Evolutionary conservation across 2,888 invertebrate species (phyloP).

Genomic region (Drepana falcataria): DNA sequence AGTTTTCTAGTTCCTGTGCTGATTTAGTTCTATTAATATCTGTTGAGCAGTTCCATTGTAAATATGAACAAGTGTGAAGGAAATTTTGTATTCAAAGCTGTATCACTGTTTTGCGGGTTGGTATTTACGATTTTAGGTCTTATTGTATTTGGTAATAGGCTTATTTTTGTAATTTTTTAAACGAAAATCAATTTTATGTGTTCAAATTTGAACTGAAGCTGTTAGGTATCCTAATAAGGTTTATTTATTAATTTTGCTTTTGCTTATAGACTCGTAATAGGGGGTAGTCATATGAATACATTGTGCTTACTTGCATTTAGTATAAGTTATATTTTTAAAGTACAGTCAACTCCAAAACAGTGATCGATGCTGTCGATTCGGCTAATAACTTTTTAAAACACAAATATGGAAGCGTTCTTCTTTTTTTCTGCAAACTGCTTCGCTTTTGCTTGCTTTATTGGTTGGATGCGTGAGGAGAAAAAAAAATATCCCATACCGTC

Average conservation of each 20-base stretch:
- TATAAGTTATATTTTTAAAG: constrained; percentile 2
- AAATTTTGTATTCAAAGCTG: constrained; percentile 29
- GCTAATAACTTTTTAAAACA: constrained; percentile 8
- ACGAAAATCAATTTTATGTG: no score
- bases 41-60: constrained; percentile 54
- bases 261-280: no score
- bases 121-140: not conserved
- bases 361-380: constrained; percentile 29
- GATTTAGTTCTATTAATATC: constrained; percentile 47
- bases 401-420: constrained; percentile 15
- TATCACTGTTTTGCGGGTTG: constrained; percentile 57
- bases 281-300: no score
- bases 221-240: no score
- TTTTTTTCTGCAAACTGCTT: constrained; percentile 53
- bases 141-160: not conserved
- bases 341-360: constrained; percentile 34
- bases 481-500: constrained; percentile 11
- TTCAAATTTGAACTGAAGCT: no score
- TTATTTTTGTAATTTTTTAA: not conserved
- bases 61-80: constrained; percentile 76
- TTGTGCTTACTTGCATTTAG: constrained; percentile 1
- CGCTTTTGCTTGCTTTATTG: constrained; percentile 74
- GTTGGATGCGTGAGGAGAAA: constrained; percentile 52
- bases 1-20: constrained; percentile 62
- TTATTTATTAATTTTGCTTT: no score